Percentiles rank a stretch among this genome's conserved stretches.
phyloP scores from a whole-genome alignment of 2,888 invertebrate genomes.

The Platycnemis pennipes region DNA sequence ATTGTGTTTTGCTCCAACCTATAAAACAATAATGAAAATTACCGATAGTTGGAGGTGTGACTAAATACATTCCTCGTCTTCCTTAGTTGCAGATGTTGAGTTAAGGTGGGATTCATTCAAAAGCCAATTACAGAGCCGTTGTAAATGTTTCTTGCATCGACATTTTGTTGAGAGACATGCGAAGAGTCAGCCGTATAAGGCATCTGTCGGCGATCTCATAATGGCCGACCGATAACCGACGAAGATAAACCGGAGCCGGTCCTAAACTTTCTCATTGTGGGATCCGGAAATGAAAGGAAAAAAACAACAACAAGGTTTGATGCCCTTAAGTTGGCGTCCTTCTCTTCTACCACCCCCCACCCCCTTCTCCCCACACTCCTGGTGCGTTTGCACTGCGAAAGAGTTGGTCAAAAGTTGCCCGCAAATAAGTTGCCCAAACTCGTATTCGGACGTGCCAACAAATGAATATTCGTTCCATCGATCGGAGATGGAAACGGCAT shows the following conservation, averaged over 20 bases:
- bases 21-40: too few relatives aligned
- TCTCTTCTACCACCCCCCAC: background rate
- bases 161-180: too few relatives aligned
- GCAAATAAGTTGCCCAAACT: background rate
- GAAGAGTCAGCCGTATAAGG: background rate
- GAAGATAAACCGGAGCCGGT: conserved; percentile 2
- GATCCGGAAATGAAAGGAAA: background rate
- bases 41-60: too few relatives aligned
- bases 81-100: too few relatives aligned
- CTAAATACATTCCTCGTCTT: too few relatives aligned
- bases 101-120: too few relatives aligned
- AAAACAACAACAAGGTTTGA: background rate
- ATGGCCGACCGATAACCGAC: background rate
- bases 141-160: too few relatives aligned
- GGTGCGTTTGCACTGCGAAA: background rate
- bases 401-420: background rate
- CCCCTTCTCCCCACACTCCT: too few relatives aligned
- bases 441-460: background rate
- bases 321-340: conserved; percentile 5
- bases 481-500: too few relatives aligned
- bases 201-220: background rate
- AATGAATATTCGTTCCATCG: too few relatives aligned
- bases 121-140: too few relatives aligned
- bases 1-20: too few relatives aligned
- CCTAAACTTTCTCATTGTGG: background rate